Conservation (phyloP, 2,888 invertebrate species). For the Trachelus iudaicus region DNA sequence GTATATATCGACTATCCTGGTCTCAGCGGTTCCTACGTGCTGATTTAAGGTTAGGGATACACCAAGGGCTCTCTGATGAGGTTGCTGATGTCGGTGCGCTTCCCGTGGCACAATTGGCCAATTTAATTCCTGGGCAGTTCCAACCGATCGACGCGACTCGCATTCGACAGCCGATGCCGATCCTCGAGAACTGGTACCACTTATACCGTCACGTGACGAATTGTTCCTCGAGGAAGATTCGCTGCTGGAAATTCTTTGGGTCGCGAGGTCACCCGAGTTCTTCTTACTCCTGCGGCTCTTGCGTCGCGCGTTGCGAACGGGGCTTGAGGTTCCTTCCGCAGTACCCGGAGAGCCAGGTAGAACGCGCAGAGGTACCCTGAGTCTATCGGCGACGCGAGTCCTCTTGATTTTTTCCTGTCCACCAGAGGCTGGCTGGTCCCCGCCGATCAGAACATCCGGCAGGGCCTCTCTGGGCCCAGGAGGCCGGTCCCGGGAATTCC, state of each 20-base stretch:
- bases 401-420: neutral
- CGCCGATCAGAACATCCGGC: slow-evolving; percentile 41
- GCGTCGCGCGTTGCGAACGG: neutral
- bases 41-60: neutral
- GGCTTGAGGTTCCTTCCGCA: neutral
- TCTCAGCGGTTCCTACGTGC: neutral
- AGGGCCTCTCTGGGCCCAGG: slow-evolving; percentile 45
- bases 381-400: neutral
- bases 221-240: neutral
- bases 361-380: neutral
- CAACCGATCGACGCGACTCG: neutral
- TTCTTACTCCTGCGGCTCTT: neutral
- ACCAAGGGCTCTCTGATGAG: neutral
- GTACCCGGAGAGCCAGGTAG: neutral
- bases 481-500: slow-evolving; percentile 49
- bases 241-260: neutral
- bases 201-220: neutral
- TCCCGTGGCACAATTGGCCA: neutral
- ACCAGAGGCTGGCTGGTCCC: slow-evolving; percentile 8
- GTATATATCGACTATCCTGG: neutral
- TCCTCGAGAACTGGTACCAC: neutral
- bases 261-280: neutral
- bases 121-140: neutral
- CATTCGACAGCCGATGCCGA: neutral
- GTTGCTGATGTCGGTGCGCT: neutral